Evolutionary conservation across 2,888 invertebrate genomes (phyloP).

Genomic region (Hyposoter didymator): DNA sequence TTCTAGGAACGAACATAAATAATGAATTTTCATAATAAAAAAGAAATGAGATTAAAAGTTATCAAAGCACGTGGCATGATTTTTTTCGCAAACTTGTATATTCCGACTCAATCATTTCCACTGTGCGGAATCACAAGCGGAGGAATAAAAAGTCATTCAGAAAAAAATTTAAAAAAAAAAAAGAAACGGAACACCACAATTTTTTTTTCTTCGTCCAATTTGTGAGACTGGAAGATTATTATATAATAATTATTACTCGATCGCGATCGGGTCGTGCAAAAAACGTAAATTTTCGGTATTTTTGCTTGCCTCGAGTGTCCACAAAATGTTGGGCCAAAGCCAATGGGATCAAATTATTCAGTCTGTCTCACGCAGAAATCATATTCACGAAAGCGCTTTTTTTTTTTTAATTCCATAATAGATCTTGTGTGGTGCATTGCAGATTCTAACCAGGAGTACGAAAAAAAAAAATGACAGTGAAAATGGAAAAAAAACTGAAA

Average conservation of each 20-base stretch:
- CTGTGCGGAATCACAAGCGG: not conserved
- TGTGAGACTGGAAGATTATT: not conserved
- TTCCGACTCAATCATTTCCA: not conserved
- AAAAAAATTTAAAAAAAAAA: not conserved
- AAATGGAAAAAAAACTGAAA: constrained; percentile 28
- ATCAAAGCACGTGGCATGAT: not conserved
- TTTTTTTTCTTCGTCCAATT: not conserved
- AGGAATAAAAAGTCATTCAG: not conserved
- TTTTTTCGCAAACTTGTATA: not conserved
- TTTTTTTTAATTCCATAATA: not conserved
- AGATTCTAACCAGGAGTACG: not conserved
- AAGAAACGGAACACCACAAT: not conserved
- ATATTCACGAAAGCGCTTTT: not conserved
- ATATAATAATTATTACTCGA: not conserved
- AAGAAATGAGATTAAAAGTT: not conserved
- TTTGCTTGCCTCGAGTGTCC: not conserved
- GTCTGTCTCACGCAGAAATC: not conserved
- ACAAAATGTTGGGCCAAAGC: constrained; percentile 39
- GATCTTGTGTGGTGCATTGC: not conserved
- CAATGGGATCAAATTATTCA: constrained; percentile 31
- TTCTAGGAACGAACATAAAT: constrained; percentile 71
- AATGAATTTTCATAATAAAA: constrained; percentile 1
- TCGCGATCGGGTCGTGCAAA: not conserved
- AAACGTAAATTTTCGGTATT: not conserved
- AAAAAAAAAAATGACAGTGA: not conserved